These are phyloP conservation scores for Gasterosteus aculeatus DNA, from an alignment of 2,113 vertebrate genomes.

Conservation along the genomic window DNA sequence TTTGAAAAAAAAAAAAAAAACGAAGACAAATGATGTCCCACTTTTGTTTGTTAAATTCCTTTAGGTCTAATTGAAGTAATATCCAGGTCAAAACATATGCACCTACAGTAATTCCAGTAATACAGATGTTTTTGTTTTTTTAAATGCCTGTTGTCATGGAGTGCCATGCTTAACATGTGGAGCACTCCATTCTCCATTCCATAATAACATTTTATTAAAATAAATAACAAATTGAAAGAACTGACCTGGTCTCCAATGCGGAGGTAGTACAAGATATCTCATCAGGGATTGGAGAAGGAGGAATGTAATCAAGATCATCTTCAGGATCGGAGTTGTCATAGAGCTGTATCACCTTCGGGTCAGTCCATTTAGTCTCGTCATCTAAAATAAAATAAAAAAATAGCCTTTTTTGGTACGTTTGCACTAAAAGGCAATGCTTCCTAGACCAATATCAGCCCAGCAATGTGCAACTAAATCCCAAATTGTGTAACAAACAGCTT, in stretches of 20 bases:
- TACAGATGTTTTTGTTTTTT: background rate
- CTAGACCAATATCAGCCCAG: background rate
- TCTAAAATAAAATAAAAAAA: constrained; percentile 54
- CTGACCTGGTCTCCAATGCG: constrained; percentile 76
- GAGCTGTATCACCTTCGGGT: constrained; percentile 58
- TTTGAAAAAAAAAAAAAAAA: constrained; percentile 10
- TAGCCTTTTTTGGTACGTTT: background rate
- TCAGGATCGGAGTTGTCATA: constrained; percentile 70
- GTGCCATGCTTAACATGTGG: background rate
- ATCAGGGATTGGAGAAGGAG: constrained; percentile 87
- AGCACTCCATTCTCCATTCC: too few relatives aligned
- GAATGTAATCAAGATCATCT: constrained; percentile 82
- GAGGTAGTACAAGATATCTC: constrained; percentile 56
- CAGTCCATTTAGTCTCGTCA: constrained; percentile 20
- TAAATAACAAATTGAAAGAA: background rate
- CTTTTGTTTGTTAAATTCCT: background rate
- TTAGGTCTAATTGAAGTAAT: background rate
- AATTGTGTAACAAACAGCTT: background rate
- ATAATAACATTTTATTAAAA: too few relatives aligned
- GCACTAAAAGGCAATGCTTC: background rate
- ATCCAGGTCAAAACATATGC: background rate
- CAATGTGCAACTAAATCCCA: constrained; percentile 2
- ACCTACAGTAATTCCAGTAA: background rate
- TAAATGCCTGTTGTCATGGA: background rate
- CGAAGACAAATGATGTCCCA: too few relatives aligned